These are phyloP conservation scores for Acanthis flammea DNA, from an alignment of 2,797 vertebrate species.

Conservation along the genomic window DNA sequence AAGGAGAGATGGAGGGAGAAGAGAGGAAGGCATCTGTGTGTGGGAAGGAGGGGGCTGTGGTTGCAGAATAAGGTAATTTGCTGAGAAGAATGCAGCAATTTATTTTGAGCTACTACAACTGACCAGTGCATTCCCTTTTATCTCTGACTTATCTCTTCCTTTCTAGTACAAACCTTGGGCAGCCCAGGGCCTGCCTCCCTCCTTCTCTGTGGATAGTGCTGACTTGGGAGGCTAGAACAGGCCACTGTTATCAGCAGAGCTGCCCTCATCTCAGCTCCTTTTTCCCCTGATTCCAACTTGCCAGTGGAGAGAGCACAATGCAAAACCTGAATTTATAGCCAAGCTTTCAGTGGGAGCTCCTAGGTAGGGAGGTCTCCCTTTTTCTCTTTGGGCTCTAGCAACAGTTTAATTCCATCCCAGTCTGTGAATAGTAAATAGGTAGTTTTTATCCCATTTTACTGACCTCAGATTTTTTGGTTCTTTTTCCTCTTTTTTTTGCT, in stretches of 20 bases:
- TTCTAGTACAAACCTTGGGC: not conserved
- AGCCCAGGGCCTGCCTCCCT: not conserved
- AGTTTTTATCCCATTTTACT: not conserved
- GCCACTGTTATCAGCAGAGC: not conserved
- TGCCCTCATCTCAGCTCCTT: not conserved
- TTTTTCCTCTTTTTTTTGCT: not conserved
- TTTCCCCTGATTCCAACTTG: not conserved
- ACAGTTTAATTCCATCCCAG: not conserved
- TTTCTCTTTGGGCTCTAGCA: not conserved
- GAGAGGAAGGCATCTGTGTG: not conserved
- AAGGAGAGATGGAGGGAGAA: not conserved
- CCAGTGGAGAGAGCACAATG: not conserved
- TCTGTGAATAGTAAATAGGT: not conserved
- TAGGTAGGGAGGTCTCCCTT: not conserved
- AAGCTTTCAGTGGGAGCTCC: not conserved
- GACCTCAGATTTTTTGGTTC: not conserved
- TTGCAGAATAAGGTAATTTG: not conserved
- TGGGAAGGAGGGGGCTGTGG: not conserved
- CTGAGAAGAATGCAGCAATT: conserved; percentile 27
- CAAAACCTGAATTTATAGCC: not conserved
- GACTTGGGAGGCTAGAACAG: not conserved
- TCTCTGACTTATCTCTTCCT: not conserved
- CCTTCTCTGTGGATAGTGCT: not conserved
- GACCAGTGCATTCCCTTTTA: not conserved
- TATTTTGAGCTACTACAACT: not conserved